These are phyloP conservation scores for Gymnopithys bicolor DNA, from an alignment of 2,797 vertebrate genomes.

Conservation along the genomic window DNA sequence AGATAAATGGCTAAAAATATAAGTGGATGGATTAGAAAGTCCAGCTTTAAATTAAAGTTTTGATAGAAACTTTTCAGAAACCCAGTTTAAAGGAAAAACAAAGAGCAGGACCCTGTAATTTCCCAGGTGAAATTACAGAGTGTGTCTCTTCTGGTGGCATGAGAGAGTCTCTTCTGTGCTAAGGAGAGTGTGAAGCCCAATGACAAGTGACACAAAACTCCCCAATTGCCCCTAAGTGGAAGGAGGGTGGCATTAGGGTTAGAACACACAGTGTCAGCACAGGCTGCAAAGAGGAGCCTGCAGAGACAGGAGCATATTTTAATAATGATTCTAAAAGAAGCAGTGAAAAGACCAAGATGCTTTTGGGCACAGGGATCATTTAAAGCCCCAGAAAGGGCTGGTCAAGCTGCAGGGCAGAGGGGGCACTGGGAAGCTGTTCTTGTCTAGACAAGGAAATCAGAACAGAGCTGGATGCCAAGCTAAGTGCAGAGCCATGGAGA, in stretches of 20 bases:
- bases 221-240: background rate
- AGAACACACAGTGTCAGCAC: background rate
- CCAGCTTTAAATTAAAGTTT: slow-evolving; percentile 27
- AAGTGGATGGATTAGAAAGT: slow-evolving; percentile 16
- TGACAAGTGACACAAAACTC: background rate
- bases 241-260: background rate
- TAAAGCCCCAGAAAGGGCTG: background rate
- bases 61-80: slow-evolving; percentile 21
- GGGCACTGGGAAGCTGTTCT: background rate
- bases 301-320: background rate
- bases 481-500: background rate
- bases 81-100: background rate
- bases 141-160: background rate
- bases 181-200: background rate
- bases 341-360: background rate
- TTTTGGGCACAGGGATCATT: background rate
- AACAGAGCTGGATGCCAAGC: background rate
- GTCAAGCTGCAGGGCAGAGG: background rate
- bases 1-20: slow-evolving; percentile 8
- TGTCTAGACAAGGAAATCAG: background rate
- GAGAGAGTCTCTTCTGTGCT: background rate
- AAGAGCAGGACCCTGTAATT: slow-evolving; percentile 31
- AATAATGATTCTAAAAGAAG: background rate
- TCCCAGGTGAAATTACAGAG: slow-evolving; percentile 27
- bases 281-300: background rate